phyloP scores from a whole-genome alignment of 2,888 invertebrate species.

The Malthinus seriepunctatus region DNA sequence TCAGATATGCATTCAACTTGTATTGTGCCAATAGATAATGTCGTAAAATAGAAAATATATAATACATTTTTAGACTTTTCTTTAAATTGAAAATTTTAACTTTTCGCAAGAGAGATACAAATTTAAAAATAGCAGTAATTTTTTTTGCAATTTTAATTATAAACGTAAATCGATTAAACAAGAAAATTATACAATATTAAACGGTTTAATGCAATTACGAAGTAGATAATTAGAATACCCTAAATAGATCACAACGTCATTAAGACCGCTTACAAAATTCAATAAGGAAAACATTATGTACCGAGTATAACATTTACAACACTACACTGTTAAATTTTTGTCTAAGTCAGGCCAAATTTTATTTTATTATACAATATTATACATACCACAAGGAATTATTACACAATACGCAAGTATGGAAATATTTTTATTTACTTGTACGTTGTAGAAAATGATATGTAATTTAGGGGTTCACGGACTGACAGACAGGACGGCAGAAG shows the following conservation, averaged over 20 bases:
- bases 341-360: too few species aligned
- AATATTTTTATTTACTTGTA: too few species aligned
- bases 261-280: constrained; percentile 36
- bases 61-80: constrained; percentile 42
- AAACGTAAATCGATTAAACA: constrained; percentile 20
- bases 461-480: too few species aligned
- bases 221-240: constrained; percentile 37
- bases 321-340: too few species aligned
- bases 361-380: too few species aligned
- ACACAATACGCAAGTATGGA: too few species aligned
- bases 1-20: constrained; percentile 43
- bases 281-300: constrained; percentile 36
- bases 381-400: too few species aligned
- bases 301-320: too few species aligned
- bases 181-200: constrained; percentile 35
- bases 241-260: constrained; percentile 37
- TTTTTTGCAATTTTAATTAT: background rate
- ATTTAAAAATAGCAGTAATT: constrained; percentile 9
- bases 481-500: too few species aligned
- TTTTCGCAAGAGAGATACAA: constrained; percentile 11
- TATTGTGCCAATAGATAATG: constrained; percentile 47
- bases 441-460: too few species aligned
- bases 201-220: constrained; percentile 36
- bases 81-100: constrained; percentile 26
- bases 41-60: constrained; percentile 41